Conservation (phyloP, 1,140 invertebrate species). For the Drosophila funebris region DNA sequence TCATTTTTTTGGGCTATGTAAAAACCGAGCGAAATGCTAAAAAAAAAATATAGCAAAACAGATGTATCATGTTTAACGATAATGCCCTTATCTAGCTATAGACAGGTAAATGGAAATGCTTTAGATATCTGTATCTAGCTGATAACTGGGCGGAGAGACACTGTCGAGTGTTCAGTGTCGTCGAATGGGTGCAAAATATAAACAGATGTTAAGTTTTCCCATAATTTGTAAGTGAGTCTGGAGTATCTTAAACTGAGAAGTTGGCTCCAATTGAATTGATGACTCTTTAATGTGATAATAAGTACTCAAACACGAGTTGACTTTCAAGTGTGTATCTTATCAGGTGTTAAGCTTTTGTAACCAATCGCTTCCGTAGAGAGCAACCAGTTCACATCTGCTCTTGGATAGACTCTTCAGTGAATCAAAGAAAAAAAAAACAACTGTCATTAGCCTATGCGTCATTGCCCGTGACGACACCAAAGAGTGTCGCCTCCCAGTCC, state of each 20-base stretch:
- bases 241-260: background rate
- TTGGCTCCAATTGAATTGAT: background rate
- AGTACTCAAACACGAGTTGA: background rate
- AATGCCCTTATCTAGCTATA: slow-evolving; percentile 65
- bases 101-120: slow-evolving; percentile 52
- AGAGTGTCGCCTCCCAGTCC: slow-evolving; percentile 3
- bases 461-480: slow-evolving; percentile 33
- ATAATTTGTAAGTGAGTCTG: background rate
- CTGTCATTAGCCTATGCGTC: slow-evolving; percentile 41
- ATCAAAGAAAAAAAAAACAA: no score
- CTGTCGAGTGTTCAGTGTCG: background rate
- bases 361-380: slow-evolving; percentile 15
- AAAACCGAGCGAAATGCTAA: slow-evolving; percentile 8
- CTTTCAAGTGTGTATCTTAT: slow-evolving; percentile 43
- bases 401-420: slow-evolving; percentile 1
- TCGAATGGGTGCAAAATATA: background rate
- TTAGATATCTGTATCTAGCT: slow-evolving; percentile 15
- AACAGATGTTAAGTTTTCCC: slow-evolving; percentile 1
- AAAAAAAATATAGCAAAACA: slow-evolving; percentile 50
- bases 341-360: slow-evolving; percentile 48
- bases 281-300: background rate
- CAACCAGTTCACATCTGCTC: slow-evolving; percentile 19
- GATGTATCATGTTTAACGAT: slow-evolving; percentile 71
- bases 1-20: slow-evolving; percentile 10
- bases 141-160: slow-evolving; percentile 21